Evolutionary conservation across 2,888 invertebrate genomes (phyloP).

Genomic region (Troides helena): DNA sequence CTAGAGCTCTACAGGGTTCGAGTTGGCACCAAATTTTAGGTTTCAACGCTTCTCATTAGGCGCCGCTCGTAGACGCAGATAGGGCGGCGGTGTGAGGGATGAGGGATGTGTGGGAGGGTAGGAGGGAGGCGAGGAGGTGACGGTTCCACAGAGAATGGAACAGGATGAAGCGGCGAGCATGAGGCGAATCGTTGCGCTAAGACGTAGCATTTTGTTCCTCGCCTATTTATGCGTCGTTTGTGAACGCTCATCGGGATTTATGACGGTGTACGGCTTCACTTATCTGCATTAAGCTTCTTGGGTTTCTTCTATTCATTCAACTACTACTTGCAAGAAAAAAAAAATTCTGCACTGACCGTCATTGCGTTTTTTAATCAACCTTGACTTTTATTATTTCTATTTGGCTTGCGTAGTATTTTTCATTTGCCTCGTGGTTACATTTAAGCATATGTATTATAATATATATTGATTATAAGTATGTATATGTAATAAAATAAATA

Average conservation of each 20-base stretch:
- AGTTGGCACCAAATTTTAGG: constrained; percentile 78
- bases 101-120: background rate
- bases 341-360: background rate
- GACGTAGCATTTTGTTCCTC: constrained; percentile 65
- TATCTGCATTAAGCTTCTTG: constrained; percentile 48
- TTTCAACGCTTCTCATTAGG: constrained; percentile 76
- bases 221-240: constrained; percentile 50
- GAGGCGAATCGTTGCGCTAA: constrained; percentile 58
- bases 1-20: constrained; percentile 70
- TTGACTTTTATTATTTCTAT: background rate
- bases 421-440: background rate
- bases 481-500: no score
- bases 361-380: background rate
- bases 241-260: constrained; percentile 34
- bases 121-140: constrained; percentile 30
- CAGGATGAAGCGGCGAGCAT: constrained; percentile 43
- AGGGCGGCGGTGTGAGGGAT: constrained; percentile 32
- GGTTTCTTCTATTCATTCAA: constrained; percentile 2
- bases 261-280: constrained; percentile 42
- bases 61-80: constrained; percentile 50
- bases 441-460: no score
- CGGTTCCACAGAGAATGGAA: constrained; percentile 29
- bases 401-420: background rate
- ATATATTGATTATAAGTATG: no score
- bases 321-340: background rate